A percentile compares a stretch with the other conserved stretches of the same genome.
These are phyloP conservation scores for Charadrius vociferus DNA, from an alignment of 2,113 vertebrate species.

Conservation along the genomic window DNA sequence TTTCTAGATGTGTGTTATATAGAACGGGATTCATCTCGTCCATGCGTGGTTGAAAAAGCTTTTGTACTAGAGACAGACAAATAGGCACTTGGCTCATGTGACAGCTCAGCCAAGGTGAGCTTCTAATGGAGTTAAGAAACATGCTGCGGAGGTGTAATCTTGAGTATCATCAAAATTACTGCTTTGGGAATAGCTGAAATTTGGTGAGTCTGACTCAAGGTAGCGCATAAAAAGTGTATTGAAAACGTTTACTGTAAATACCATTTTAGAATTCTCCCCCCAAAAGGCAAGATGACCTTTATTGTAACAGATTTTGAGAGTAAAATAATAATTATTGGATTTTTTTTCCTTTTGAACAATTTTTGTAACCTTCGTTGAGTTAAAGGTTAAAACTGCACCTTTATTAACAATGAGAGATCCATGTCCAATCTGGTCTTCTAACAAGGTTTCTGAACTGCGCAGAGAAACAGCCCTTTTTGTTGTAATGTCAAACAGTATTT, in stretches of 20 bases:
- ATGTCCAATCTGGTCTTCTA: not conserved
- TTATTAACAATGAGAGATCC: not conserved
- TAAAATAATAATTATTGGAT: not conserved
- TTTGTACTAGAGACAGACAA: not conserved
- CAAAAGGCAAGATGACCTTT: not conserved
- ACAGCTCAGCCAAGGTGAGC: not conserved
- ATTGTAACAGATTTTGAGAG: not conserved
- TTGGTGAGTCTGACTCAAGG: not conserved
- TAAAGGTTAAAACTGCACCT: not conserved
- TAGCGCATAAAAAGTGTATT: not conserved
- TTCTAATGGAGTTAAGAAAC: not conserved
- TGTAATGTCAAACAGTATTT: not conserved
- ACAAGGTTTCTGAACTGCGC: not conserved
- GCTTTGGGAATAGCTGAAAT: not conserved
- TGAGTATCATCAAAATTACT: not conserved
- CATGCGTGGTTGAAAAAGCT: fast-evolving
- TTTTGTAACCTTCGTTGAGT: not conserved
- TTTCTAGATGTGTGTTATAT: fast-evolving
- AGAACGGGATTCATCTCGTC: not conserved
- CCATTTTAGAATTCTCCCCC: not conserved
- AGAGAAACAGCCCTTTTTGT: not conserved
- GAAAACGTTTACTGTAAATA: not conserved
- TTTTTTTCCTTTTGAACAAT: not conserved
- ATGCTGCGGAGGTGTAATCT: not conserved
- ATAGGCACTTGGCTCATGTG: not conserved